phyloP scores from a whole-genome alignment of 2,113 vertebrate species.

The Ammodytes marinus region DNA sequence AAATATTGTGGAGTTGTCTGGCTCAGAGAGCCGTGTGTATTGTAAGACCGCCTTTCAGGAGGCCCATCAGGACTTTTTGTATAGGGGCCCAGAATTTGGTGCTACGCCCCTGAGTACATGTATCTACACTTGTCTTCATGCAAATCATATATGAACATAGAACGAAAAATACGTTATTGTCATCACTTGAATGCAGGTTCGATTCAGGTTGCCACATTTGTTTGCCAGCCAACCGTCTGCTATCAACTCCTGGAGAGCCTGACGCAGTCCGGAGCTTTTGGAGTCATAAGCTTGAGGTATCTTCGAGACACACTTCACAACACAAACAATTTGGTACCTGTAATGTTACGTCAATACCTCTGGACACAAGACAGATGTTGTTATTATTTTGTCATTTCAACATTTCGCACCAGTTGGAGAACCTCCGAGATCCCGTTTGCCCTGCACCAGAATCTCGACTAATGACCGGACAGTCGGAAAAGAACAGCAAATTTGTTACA shows the following conservation, averaged over 20 bases:
- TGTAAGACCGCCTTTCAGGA: too few relatives aligned
- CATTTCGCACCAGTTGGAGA: slow-evolving; percentile 88
- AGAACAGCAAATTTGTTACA: slow-evolving; percentile 81
- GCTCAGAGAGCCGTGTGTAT: too few relatives aligned
- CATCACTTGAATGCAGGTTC: not conserved
- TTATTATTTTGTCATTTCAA: slow-evolving; percentile 96
- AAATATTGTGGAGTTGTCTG: too few relatives aligned
- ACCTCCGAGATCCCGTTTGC: slow-evolving; percentile 86
- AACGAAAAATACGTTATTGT: not conserved
- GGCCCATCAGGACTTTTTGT: too few relatives aligned
- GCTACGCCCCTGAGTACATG: too few relatives aligned
- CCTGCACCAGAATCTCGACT: slow-evolving; percentile 85
- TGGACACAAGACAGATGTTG: slow-evolving; percentile 97
- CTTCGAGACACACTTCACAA: slow-evolving; percentile 92
- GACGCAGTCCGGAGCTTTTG: slow-evolving; percentile 75
- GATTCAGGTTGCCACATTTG: slow-evolving; percentile 43
- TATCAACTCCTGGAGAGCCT: slow-evolving; percentile 77
- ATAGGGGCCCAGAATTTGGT: too few relatives aligned
- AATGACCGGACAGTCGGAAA: slow-evolving; percentile 78
- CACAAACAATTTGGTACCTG: slow-evolving; percentile 95
- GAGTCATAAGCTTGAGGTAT: slow-evolving; percentile 88
- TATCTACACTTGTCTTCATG: not conserved
- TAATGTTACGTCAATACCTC: slow-evolving; percentile 94
- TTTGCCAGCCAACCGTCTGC: slow-evolving; percentile 69
- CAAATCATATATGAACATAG: not conserved